phyloP scores from a whole-genome alignment of 2,888 invertebrate species.

The Nemotelus nigrinus region DNA sequence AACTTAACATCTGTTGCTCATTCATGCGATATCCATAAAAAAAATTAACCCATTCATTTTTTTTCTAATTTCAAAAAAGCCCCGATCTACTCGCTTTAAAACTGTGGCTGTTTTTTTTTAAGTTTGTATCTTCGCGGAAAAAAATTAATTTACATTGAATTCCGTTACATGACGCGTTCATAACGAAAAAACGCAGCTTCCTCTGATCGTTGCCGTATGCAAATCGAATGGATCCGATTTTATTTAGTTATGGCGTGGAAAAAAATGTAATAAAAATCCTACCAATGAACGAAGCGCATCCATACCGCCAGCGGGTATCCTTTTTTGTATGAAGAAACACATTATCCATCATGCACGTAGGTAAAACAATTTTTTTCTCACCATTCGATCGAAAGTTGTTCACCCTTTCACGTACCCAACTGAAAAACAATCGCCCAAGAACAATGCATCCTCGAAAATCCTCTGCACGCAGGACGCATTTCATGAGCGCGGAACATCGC shows the following conservation, averaged over 20 bases:
- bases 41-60: constrained; percentile 12
- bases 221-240: constrained; percentile 30
- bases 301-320: constrained; percentile 26
- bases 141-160: constrained; percentile 31
- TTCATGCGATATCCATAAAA: neutral
- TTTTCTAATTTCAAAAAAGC: neutral
- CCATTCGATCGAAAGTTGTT: constrained; percentile 34
- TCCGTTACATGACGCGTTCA: constrained; percentile 27
- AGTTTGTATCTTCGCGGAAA: constrained; percentile 1
- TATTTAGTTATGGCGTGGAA: constrained; percentile 7
- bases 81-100: neutral
- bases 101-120: neutral
- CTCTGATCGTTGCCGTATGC: constrained; percentile 27
- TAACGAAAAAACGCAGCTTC: neutral
- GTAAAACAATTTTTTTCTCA: constrained; percentile 41
- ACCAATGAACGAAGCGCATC: constrained; percentile 28
- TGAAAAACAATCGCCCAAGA: constrained; percentile 38
- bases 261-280: constrained; percentile 23
- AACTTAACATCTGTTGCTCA: too few relatives aligned
- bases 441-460: constrained; percentile 38
- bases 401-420: constrained; percentile 27
- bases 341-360: constrained; percentile 13
- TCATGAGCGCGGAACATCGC: constrained; percentile 5
- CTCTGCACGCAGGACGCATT: constrained; percentile 9
- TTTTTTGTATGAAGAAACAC: constrained; percentile 20